phyloP scores from a whole-genome alignment of 2,888 invertebrate genomes.

The Acholoe squamosa region DNA sequence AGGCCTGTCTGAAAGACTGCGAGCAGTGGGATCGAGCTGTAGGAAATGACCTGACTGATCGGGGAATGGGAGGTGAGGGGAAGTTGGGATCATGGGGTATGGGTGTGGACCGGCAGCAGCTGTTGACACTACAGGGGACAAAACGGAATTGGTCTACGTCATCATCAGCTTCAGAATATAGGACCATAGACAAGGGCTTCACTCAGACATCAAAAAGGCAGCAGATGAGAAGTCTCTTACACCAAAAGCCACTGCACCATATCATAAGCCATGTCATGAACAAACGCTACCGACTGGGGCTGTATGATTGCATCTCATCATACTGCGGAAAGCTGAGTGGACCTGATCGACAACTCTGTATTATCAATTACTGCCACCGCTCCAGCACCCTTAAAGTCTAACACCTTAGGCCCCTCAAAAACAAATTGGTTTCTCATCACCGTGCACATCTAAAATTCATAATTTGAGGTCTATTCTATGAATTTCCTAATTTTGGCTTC shows the following conservation, averaged over 20 bases:
- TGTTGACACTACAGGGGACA: background rate
- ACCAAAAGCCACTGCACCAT: too few relatives aligned
- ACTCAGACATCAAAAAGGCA: background rate
- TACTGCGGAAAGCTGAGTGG: conserved; percentile 59
- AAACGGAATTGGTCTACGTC: background rate
- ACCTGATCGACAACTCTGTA: conserved; percentile 40
- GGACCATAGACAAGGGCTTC: too few relatives aligned
- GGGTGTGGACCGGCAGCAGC: background rate
- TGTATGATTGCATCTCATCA: conserved; percentile 62
- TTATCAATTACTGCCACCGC: conserved; percentile 62
- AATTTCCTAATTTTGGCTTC: too few relatives aligned
- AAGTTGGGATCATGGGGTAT: background rate
- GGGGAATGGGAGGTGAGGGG: background rate
- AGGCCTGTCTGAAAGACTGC: background rate
- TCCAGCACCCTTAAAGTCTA: conserved; percentile 60
- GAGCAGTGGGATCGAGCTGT: background rate
- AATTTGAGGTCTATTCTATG: too few relatives aligned
- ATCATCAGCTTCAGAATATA: too few relatives aligned
- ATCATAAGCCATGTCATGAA: background rate
- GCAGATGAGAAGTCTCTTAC: background rate
- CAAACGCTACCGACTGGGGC: conserved; percentile 59
- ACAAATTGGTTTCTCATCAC: too few relatives aligned
- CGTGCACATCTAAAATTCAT: too few relatives aligned
- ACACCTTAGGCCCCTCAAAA: background rate
- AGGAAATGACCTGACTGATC: too few relatives aligned